Evolutionary conservation across 2,113 vertebrate genomes (phyloP), one percentile per base, ranked within the genome.

Genomic region (Laterallus jamaicensis): DNA sequence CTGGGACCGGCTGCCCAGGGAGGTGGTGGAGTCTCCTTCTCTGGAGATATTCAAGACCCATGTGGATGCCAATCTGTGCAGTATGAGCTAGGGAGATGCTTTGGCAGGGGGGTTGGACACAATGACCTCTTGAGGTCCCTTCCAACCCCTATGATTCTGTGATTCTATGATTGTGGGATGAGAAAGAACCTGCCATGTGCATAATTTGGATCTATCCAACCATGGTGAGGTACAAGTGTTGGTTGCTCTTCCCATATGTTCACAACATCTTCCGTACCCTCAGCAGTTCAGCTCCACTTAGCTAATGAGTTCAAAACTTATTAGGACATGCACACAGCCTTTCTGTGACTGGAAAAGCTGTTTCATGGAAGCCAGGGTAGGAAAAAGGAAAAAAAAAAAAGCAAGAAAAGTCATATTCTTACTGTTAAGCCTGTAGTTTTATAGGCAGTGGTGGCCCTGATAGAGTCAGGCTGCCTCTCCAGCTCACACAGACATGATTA

Each of bases 271-370:
- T 89, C 31, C 5, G 19, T 10, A 59, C 2, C 10, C 12, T 40
- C 59, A 44, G 14, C 37, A 54, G 69, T n/a, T 54, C 21, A 67
- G 4, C 29, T 83, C 55, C 16, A 47, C 55, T 62, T 39, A 69
- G 17, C 25, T 85, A 50, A 16, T 40, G 18, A 40, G 20, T 60
- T 82, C 35, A 86, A 85, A 59, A 67, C 19, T 67, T 58, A 37
- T 4, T 40, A n/a, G 9, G 14, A 70, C 2, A 39, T 4, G 2
- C 37, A n/a, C 7, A 31, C 5, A 66, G 9, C 3, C 37, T 66
- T 82, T 52, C 39, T 4, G 7, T 15, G 12, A 54, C 20, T 5
- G 58, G 66, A 82, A 55, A n/a, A 5, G 0, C 1, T 2, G 0
- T 59, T 92, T 71, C 25, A 47, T 71, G 64, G 26, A 80, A 86